Percentiles rank a stretch among this genome's conserved stretches.
Conservation (phyloP, 1,140 invertebrate genomes). For the Himalopsyche phryganea region DNA sequence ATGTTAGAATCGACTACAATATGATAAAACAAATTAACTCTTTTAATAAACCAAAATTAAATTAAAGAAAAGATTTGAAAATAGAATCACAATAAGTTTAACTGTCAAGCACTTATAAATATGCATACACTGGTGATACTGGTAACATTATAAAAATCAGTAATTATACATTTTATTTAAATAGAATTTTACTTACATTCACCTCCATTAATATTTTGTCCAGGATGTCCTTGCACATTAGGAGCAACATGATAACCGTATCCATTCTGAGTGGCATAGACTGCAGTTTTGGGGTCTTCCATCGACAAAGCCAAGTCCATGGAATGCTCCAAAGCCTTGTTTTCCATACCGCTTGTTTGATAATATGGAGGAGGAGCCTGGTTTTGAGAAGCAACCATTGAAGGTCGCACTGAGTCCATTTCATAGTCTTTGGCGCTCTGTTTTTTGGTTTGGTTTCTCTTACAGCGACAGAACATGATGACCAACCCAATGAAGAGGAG, state of each 20-base stretch:
- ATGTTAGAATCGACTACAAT: too few relatives aligned
- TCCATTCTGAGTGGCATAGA: slow-evolving; percentile 77
- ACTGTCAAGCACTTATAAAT: neutral
- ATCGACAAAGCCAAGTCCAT: slow-evolving; percentile 77
- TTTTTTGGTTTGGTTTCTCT: slow-evolving; percentile 77
- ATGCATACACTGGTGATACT: too few relatives aligned
- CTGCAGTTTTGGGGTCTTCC: slow-evolving; percentile 75
- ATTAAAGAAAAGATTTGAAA: too few relatives aligned
- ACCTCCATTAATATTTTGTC: slow-evolving; percentile 66
- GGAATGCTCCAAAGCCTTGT: slow-evolving; percentile 84
- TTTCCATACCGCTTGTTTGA: slow-evolving; percentile 79
- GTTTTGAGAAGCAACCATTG: slow-evolving; percentile 74
- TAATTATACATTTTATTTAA: too few relatives aligned
- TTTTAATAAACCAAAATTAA: too few relatives aligned
- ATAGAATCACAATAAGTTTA: neutral
- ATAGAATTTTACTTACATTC: slow-evolving; percentile 60
- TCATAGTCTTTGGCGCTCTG: slow-evolving; percentile 81
- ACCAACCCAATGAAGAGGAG: slow-evolving; percentile 72
- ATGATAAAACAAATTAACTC: too few relatives aligned
- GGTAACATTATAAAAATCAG: too few relatives aligned
- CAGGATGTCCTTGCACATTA: slow-evolving; percentile 48
- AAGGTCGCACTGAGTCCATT: slow-evolving; percentile 78
- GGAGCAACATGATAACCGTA: slow-evolving; percentile 73
- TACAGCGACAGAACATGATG: slow-evolving; percentile 83
- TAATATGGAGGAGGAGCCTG: slow-evolving; percentile 83